A percentile compares a stretch with the other conserved stretches of the same genome.
These are phyloP conservation scores for Cybosia mesomella DNA, from an alignment of 2,888 invertebrate genomes.

Conservation along the genomic window DNA sequence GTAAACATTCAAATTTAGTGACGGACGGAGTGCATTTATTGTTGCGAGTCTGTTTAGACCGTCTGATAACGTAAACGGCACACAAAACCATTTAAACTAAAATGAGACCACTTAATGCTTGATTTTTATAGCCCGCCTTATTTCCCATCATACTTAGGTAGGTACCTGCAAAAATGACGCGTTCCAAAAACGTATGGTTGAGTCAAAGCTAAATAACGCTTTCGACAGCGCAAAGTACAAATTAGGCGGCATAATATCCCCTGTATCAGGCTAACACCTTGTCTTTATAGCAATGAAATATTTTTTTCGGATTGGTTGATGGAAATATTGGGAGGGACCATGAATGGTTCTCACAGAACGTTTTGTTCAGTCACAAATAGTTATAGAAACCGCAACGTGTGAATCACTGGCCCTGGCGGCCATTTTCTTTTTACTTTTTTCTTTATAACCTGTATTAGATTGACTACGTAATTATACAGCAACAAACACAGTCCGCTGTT, in stretches of 20 bases:
- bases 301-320: slow-evolving; percentile 68
- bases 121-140: slow-evolving; percentile 63
- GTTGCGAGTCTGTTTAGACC: slow-evolving; percentile 58
- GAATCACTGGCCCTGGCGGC: slow-evolving; percentile 62
- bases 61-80: slow-evolving; percentile 57
- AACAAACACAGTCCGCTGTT: slow-evolving; percentile 22
- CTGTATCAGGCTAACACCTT: slow-evolving; percentile 63
- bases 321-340: slow-evolving; percentile 62
- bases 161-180: slow-evolving; percentile 68
- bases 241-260: slow-evolving; percentile 67
- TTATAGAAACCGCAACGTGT: slow-evolving; percentile 66
- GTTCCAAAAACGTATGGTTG: slow-evolving; percentile 65
- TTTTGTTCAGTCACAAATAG: slow-evolving; percentile 67
- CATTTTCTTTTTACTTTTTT: slow-evolving; percentile 49
- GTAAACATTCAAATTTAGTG: slow-evolving; percentile 59
- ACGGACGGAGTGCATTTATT: slow-evolving; percentile 50
- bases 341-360: slow-evolving; percentile 53
- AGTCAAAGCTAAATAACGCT: slow-evolving; percentile 64
- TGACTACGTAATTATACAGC: slow-evolving; percentile 49
- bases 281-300: slow-evolving; percentile 60
- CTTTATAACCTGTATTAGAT: slow-evolving; percentile 52
- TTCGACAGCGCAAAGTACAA: slow-evolving; percentile 64
- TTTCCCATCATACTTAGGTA: slow-evolving; percentile 63
- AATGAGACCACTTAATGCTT: slow-evolving; percentile 65
- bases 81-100: slow-evolving; percentile 58